Evolutionary conservation across 2,113 vertebrate species (phyloP).

Genomic region (Rhineura floridana): DNA sequence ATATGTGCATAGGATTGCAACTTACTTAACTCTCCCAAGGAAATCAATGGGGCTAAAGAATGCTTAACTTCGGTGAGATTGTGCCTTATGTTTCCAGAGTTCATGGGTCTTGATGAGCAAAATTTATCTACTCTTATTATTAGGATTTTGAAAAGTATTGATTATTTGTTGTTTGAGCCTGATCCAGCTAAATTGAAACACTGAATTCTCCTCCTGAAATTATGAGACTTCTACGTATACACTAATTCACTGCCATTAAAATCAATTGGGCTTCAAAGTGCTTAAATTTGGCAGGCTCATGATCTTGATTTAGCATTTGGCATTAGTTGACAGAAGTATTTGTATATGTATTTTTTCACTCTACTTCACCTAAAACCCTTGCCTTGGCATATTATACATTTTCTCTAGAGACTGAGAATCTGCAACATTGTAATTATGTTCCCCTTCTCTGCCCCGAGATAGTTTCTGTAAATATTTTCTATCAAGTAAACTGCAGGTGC

Average conservation of each 20-base stretch:
- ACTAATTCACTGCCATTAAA: not conserved
- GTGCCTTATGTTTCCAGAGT: not conserved
- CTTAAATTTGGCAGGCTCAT: not conserved
- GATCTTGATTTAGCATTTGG: not conserved
- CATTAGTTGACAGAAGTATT: not conserved
- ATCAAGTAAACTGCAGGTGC: not conserved
- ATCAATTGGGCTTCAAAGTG: not conserved
- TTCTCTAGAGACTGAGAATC: conserved; percentile 24
- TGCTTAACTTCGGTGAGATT: not conserved
- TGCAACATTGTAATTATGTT: conserved; percentile 19
- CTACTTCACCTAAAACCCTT: not conserved
- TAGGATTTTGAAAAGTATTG: not conserved
- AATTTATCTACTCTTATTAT: not conserved
- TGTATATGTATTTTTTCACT: not conserved
- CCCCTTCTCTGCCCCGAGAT: conserved; percentile 17
- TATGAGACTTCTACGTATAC: not conserved
- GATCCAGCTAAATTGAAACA: not conserved
- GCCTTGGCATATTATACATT: not conserved
- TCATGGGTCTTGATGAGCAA: not conserved
- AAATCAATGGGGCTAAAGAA: too few relatives aligned
- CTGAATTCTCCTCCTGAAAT: not conserved
- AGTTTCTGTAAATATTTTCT: conserved; percentile 15
- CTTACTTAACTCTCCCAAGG: not conserved
- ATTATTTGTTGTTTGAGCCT: not conserved
- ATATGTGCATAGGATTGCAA: too few relatives aligned